Conservation (phyloP, 2,113 vertebrate genomes). For the Ictidomys tridecemlineatus region DNA sequence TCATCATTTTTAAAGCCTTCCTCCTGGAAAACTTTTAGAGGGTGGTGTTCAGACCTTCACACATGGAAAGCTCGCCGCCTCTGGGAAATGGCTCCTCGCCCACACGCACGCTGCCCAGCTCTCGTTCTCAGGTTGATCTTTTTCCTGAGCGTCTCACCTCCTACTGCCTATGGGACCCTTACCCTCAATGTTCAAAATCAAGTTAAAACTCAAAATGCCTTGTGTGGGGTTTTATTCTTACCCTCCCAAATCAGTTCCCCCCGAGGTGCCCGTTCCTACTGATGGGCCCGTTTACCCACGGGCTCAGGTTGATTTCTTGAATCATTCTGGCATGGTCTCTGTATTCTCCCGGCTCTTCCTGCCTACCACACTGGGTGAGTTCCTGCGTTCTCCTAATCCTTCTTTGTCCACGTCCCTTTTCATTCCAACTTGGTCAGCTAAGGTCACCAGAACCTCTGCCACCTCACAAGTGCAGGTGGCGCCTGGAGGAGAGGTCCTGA, state of each 20-base stretch:
- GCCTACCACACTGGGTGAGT: not conserved
- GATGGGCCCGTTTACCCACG: too few relatives aligned
- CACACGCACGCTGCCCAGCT: not conserved
- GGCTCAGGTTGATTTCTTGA: not conserved
- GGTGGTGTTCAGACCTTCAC: not conserved
- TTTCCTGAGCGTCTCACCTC: not conserved
- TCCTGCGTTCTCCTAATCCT: not conserved
- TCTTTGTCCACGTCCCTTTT: not conserved
- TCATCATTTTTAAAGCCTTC: not conserved
- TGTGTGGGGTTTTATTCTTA: not conserved
- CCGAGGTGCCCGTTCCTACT: not conserved
- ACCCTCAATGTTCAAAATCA: not conserved
- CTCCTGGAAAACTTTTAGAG: not conserved
- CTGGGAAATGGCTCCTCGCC: not conserved
- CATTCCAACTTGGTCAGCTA: not conserved
- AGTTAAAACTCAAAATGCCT: conserved; percentile 8
- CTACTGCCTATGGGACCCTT: not conserved
- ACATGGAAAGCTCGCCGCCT: not conserved
- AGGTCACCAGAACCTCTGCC: not conserved
- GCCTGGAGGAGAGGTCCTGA: too few relatives aligned
- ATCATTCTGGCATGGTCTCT: not conserved
- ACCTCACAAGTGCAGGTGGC: not conserved
- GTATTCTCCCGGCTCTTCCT: not conserved
- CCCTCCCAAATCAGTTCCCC: not conserved
- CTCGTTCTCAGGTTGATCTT: not conserved